A percentile compares a stretch with the other conserved stretches of the same genome.
These are phyloP conservation scores for Drosophila sulfurigaster DNA, from an alignment of 1,140 invertebrate genomes.

Conservation along the genomic window DNA sequence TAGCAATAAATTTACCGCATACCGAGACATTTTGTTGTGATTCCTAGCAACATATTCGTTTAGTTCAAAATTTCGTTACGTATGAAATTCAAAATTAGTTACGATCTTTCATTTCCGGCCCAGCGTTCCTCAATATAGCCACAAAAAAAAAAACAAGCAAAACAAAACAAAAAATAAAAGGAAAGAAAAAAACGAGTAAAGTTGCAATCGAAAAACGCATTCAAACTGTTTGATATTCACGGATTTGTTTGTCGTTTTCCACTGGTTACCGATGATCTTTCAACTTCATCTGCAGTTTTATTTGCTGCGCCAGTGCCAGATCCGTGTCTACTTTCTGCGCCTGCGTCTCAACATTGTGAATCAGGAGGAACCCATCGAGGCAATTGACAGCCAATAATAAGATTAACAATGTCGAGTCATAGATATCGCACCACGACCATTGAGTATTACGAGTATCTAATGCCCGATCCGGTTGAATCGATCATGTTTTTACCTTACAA, in stretches of 20 bases:
- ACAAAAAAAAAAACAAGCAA: constrained; percentile 18
- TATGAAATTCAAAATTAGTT: constrained; percentile 71
- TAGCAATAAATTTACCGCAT: constrained; percentile 2
- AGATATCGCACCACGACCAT: constrained; percentile 23
- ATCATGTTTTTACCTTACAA: constrained; percentile 25
- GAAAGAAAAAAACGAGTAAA: too few species aligned
- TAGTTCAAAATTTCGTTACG: constrained; percentile 53
- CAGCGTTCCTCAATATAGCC: constrained; percentile 20
- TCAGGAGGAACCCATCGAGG: constrained; percentile 45
- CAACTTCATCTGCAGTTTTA: constrained; percentile 61
- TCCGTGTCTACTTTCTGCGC: constrained; percentile 59
- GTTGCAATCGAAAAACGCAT: not conserved
- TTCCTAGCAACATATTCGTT: constrained; percentile 36
- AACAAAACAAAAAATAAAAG: not conserved
- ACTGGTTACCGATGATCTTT: constrained; percentile 49
- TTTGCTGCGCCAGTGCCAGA: constrained; percentile 54
- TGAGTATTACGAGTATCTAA: constrained; percentile 48
- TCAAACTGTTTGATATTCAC: constrained; percentile 12
- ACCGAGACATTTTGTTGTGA: not conserved
- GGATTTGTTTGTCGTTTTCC: not conserved
- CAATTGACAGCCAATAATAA: not conserved
- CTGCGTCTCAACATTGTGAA: constrained; percentile 55
- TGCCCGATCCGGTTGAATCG: constrained; percentile 33
- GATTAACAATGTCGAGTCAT: constrained; percentile 40
- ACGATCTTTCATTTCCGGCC: constrained; percentile 34